Percentiles rank a stretch among this genome's conserved stretches.
These are phyloP conservation scores for Bubo blakistoni DNA, from an alignment of 2,113 vertebrate genomes.

Conservation along the genomic window DNA sequence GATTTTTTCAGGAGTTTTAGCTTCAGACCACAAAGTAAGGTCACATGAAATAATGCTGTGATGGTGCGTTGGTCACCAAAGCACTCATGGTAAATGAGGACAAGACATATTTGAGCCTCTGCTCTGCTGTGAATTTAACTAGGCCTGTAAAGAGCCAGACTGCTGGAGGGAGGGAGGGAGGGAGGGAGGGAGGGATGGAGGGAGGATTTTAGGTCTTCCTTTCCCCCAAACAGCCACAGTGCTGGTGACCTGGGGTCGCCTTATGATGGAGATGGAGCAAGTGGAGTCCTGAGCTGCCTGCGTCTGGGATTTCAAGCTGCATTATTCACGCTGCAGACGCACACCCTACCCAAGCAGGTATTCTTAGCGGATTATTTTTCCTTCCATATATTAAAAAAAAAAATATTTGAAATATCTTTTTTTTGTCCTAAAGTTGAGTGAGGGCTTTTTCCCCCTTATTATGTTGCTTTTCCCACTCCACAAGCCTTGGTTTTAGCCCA, in stretches of 20 bases:
- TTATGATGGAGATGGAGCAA: neutral
- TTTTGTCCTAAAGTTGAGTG: neutral
- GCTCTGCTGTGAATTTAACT: neutral
- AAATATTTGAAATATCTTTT: too few species aligned
- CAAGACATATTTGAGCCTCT: neutral
- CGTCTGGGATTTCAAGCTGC: neutral
- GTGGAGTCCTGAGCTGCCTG: fast-evolving
- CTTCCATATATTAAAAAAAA: neutral
- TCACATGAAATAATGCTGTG: fast-evolving
- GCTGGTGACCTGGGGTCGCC: neutral
- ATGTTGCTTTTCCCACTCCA: neutral
- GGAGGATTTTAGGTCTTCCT: neutral
- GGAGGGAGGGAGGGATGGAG: neutral
- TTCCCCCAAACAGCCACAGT: too few species aligned
- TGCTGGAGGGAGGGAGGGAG: neutral
- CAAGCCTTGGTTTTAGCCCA: neutral
- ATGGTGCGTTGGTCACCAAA: neutral
- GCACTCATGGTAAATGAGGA: neutral
- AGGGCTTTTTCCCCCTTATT: neutral
- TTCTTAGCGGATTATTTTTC: neutral
- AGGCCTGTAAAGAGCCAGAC: too few species aligned
- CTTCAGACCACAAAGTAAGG: neutral
- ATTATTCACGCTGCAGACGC: neutral
- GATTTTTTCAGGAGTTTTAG: neutral
- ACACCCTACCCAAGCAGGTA: too few species aligned